phyloP scores from a whole-genome alignment of 1,140 invertebrate genomes.

The Elysia chlorotica region DNA sequence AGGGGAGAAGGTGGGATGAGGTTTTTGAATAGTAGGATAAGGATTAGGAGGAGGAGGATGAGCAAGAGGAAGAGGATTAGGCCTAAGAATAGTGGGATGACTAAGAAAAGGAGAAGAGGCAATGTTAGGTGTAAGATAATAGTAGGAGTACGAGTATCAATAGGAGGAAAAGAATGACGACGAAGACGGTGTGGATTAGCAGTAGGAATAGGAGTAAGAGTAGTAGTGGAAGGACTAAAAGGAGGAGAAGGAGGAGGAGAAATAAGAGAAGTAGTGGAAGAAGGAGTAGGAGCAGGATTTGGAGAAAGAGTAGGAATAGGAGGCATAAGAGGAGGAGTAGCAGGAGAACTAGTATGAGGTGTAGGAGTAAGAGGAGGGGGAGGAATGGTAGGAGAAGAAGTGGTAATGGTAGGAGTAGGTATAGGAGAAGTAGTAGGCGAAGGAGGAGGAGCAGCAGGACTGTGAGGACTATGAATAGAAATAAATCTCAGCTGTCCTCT shows the following conservation, averaged over 20 bases:
- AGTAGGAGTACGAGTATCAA: neutral
- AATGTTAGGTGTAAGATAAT: too few species aligned
- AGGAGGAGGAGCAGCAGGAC: neutral
- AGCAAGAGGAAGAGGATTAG: too few species aligned
- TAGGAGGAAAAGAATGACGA: neutral
- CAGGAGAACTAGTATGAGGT: neutral
- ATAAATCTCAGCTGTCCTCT: too few species aligned
- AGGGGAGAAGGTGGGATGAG: too few species aligned
- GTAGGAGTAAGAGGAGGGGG: neutral
- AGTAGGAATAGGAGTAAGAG: neutral
- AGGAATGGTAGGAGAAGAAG: conserved; percentile 1
- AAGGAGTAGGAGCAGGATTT: neutral
- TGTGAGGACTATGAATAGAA: neutral
- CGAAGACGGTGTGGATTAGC: too few species aligned
- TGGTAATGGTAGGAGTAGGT: neutral
- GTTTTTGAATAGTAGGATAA: too few species aligned
- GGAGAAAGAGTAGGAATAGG: neutral
- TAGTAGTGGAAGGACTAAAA: neutral
- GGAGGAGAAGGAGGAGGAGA: neutral
- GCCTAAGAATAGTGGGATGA: too few species aligned
- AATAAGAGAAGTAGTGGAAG: neutral
- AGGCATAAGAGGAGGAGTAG: neutral
- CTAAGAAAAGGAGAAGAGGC: too few species aligned
- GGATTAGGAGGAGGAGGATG: too few species aligned
- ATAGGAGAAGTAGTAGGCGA: neutral